Evolutionary conservation across 2,113 vertebrate genomes (phyloP).

Genomic region (Harpagus bidentatus): DNA sequence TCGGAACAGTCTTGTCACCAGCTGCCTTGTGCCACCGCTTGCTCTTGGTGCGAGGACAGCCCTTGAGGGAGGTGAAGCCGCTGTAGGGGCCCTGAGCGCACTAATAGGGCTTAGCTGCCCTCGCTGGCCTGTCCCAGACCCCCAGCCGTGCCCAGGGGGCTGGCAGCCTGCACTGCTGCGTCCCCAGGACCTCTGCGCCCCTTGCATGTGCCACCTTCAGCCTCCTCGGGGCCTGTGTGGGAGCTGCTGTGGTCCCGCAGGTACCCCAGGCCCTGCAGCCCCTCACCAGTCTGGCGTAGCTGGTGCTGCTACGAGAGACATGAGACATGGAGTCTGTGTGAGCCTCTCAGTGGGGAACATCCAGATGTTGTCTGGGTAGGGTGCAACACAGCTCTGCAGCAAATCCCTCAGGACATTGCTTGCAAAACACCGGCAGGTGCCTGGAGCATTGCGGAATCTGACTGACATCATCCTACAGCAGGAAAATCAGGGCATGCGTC

Average conservation of each 20-base stretch:
- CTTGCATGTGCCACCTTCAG: accelerated
- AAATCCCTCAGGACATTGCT: not conserved
- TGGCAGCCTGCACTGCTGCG: not conserved
- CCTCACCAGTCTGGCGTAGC: accelerated
- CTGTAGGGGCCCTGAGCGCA: accelerated
- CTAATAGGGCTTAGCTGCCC: not conserved
- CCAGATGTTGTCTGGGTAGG: too few relatives aligned
- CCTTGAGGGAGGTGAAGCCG: not conserved
- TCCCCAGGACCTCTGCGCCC: not conserved
- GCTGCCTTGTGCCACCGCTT: accelerated
- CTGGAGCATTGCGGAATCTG: not conserved
- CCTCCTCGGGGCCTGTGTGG: accelerated
- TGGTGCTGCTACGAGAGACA: too few relatives aligned
- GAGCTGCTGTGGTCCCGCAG: not conserved
- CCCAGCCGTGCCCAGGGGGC: not conserved
- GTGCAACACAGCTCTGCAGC: not conserved
- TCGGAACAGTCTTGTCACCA: not conserved
- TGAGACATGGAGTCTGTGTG: accelerated
- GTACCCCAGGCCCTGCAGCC: not conserved
- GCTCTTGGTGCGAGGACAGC: not conserved
- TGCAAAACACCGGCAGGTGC: not conserved
- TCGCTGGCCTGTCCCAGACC: accelerated
- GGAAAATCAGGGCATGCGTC: accelerated
- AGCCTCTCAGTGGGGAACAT: accelerated
- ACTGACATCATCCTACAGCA: not conserved